phyloP scores from a whole-genome alignment of 1,140 invertebrate species.

The Melitaea cinxia region DNA sequence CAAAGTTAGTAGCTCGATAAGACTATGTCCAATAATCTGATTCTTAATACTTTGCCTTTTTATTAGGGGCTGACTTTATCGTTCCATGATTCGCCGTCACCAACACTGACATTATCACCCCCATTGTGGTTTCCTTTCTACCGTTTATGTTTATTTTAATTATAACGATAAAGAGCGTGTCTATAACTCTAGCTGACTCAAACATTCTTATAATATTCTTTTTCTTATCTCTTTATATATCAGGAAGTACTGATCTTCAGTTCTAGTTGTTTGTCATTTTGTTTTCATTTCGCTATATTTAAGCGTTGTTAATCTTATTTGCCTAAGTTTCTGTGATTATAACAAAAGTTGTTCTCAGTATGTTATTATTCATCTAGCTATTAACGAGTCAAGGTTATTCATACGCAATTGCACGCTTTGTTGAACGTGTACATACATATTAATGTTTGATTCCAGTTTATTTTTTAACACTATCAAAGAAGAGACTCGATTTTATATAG shows the following conservation, averaged over 20 bases:
- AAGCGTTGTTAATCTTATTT: conserved; percentile 3
- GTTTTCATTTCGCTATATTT: neutral
- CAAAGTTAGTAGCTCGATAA: conserved; percentile 67
- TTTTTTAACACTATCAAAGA: neutral
- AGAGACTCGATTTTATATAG: neutral
- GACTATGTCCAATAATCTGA: conserved; percentile 69
- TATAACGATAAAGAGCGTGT: neutral
- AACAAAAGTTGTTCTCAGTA: conserved; percentile 29
- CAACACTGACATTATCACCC: conserved; percentile 59
- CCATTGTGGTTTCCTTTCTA: conserved; percentile 46
- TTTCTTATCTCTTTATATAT: neutral
- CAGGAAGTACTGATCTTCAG: neutral
- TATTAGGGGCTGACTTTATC: conserved; percentile 71
- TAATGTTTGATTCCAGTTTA: conserved; percentile 14
- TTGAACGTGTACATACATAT: conserved; percentile 12
- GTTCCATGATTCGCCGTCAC: conserved; percentile 58
- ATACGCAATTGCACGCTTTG: conserved; percentile 22
- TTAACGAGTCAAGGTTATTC: conserved; percentile 28
- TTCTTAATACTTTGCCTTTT: conserved; percentile 62
- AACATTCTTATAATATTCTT: neutral
- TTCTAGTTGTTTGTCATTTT: neutral
- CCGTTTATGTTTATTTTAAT: conserved; percentile 23
- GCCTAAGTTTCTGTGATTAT: conserved; percentile 12
- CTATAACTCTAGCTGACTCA: neutral
- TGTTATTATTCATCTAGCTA: conserved; percentile 31